A percentile compares a stretch with the other conserved stretches of the same genome.
phyloP scores from a whole-genome alignment of 1,140 invertebrate species.

The Philopotamus ludificatus region DNA sequence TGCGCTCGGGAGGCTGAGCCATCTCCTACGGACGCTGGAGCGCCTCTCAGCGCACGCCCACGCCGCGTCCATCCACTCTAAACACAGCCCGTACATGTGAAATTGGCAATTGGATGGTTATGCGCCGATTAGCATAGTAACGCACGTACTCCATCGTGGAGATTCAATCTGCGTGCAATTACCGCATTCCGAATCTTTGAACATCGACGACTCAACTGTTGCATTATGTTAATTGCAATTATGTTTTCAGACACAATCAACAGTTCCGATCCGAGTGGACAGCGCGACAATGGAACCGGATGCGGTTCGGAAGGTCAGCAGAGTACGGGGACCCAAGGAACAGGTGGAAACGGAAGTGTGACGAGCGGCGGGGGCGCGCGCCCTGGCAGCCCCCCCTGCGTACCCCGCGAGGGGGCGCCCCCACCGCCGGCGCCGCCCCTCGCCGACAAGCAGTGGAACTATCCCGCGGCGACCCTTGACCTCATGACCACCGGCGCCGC shows the following conservation, averaged over 20 bases:
- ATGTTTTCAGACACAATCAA: conserved; percentile 26
- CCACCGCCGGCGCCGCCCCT: conserved; percentile 51
- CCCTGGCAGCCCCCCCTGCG: conserved; percentile 47
- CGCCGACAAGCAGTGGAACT: conserved; percentile 66
- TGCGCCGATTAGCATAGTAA: not conserved
- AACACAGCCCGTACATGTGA: no score
- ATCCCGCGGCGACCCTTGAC: conserved; percentile 70
- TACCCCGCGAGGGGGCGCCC: conserved; percentile 40
- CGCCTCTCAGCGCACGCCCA: not conserved
- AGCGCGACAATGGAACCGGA: conserved; percentile 30
- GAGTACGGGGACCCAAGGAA: conserved; percentile 36
- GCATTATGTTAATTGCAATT: not conserved
- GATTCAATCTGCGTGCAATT: no score
- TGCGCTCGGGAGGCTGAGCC: not conserved
- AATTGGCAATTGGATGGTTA: no score
- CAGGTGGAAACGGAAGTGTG: conserved; percentile 24
- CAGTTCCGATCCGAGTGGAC: conserved; percentile 27
- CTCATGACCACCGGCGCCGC: conserved; percentile 74
- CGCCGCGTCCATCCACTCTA: no score
- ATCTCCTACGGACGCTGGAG: not conserved
- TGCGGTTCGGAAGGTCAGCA: conserved; percentile 28
- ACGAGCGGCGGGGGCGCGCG: conserved; percentile 46
- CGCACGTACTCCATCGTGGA: no score
- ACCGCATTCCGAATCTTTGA: no score
- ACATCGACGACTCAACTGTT: not conserved